Percentiles rank a stretch among this genome's conserved stretches.
phyloP scores from a whole-genome alignment of 1,140 invertebrate species.

The Tetranychus cinnabarinus region DNA sequence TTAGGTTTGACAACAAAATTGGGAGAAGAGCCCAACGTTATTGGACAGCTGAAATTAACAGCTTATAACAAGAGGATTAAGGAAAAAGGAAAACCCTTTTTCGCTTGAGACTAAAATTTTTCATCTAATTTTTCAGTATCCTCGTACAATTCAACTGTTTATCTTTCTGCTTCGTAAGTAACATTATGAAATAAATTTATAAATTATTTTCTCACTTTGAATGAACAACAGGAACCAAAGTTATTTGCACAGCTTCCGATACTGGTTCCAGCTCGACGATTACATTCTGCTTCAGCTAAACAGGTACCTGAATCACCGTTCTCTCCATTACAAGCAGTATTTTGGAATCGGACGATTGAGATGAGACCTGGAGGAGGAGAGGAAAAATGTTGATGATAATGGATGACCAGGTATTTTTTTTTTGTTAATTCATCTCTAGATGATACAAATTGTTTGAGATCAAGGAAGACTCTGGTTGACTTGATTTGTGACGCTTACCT shows the following conservation, averaged over 20 bases:
- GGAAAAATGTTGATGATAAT: no score
- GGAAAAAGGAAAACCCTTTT: neutral
- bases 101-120: neutral
- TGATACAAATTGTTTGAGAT: no score
- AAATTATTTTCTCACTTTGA: conserved; percentile 4
- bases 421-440: no score
- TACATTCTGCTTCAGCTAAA: conserved; percentile 37
- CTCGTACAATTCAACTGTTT: neutral
- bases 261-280: conserved; percentile 29
- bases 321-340: conserved; percentile 12
- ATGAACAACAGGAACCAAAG: conserved; percentile 49
- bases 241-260: conserved; percentile 44
- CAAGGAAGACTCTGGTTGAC: no score
- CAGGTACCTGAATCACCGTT: conserved; percentile 13
- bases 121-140: neutral
- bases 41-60: no score
- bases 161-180: neutral
- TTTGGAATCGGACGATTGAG: conserved; percentile 13
- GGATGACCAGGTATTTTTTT: no score
- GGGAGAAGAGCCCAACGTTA: no score
- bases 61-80: no score
- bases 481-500: no score
- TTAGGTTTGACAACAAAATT: no score
- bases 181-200: neutral
- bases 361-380: conserved; percentile 8